A percentile compares a stretch with the other conserved stretches of the same genome.
Conservation (phyloP, 1,140 invertebrate species). For the Ericerus pela region DNA sequence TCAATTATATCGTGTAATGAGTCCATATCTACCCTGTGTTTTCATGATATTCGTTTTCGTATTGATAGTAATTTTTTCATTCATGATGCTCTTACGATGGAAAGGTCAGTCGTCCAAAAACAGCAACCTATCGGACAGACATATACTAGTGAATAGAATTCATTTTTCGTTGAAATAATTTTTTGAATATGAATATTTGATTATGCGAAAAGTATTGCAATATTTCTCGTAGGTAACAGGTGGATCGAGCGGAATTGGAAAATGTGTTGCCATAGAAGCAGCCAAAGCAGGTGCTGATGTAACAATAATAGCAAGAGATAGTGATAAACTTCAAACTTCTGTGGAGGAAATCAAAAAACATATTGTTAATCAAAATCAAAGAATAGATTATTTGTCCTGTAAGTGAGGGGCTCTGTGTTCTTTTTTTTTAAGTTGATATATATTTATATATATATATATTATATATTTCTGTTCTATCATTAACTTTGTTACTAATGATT, state of each 20-base stretch:
- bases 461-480: too few relatives aligned
- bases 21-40: too few relatives aligned
- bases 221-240: constrained; percentile 51
- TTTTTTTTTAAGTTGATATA: neutral
- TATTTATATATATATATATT: neutral
- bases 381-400: constrained; percentile 47
- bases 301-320: constrained; percentile 72
- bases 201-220: too few relatives aligned
- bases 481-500: neutral
- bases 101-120: too few relatives aligned
- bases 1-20: too few relatives aligned
- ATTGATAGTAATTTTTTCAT: too few relatives aligned
- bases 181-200: too few relatives aligned
- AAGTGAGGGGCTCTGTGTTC: constrained; percentile 12
- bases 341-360: constrained; percentile 39
- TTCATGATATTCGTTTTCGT: too few relatives aligned
- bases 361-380: constrained; percentile 37
- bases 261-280: constrained; percentile 60
- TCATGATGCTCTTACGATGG: too few relatives aligned
- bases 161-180: too few relatives aligned
- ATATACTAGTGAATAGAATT: too few relatives aligned
- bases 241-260: constrained; percentile 90
- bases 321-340: constrained; percentile 45
- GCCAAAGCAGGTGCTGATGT: constrained; percentile 68
- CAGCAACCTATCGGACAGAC: too few relatives aligned